Base-by-base conservation (phyloP, 2,888 invertebrate species). In the Drosophila kanekoi region DNA sequence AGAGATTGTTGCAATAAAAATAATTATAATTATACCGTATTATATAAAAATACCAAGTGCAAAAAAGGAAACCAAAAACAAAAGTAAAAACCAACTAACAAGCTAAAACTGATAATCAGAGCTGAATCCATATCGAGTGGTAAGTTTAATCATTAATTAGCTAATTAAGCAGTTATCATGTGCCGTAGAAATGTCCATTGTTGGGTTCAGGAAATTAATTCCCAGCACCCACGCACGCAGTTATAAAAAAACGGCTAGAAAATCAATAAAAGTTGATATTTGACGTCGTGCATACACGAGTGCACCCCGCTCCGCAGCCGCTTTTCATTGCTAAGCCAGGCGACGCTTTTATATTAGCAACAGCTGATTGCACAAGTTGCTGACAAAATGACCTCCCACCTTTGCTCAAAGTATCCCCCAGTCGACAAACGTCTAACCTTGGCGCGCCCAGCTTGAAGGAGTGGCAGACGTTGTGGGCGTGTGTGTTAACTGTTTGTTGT, bases 291-390 rank as follows among this genome's bases (percentile, higher is more conserved):
- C 35, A 14, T 13, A 10, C 2, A 9, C 13, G 32, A 16, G 9
- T 52, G 16, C 33, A 0, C 37, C 18, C 16, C 38, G n/a, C 28
- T 20, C 20, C 10, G 3, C 48, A 28, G 10, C 20, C 1, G 4
- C 16, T 3, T 18, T 44, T 51, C 41, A 23, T 35, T 16, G 16
- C 9, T 37, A 16, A 51, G 53, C 60, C 68, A 64, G 64, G 56
- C 66, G 67, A 70, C 70, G 56, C 69, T 77, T 87, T 87, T 87
- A 8, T 86, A 84, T 85, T 88, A 88, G 74, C 87, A 86, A 88
- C 89, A 86, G 85, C 89, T 86, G 85, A 86, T 88, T 86, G 79
- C 77, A 80, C 83, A 88, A 87, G 79, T 56, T 63, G 72, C 82
- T 71, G 72, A 69, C 83, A 65, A 70, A 67, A 28, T 65, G 79